Conservation (phyloP, 2,113 vertebrate species). For the Himantopus leucocephalus region DNA sequence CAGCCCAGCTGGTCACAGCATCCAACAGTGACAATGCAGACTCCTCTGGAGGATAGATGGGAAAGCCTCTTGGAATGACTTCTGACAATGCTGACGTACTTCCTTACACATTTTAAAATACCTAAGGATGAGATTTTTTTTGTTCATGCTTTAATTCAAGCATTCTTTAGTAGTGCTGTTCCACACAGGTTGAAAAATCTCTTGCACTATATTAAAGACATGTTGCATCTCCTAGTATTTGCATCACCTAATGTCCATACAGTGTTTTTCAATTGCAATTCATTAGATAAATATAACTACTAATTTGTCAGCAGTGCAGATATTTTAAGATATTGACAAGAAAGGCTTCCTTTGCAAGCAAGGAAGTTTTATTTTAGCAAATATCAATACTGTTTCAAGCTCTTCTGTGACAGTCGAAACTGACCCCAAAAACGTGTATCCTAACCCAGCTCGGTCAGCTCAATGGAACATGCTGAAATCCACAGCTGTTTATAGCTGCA, state of each 20-base stretch:
- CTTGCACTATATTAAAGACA: not conserved
- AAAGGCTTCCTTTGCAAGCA: not conserved
- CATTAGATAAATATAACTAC: not conserved
- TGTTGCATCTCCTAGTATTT: not conserved
- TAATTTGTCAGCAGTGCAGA: not conserved
- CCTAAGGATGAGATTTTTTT: too few relatives aligned
- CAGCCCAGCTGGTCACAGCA: not conserved
- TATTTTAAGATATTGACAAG: not conserved
- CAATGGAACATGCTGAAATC: not conserved
- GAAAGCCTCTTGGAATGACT: not conserved
- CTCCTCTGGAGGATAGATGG: not conserved
- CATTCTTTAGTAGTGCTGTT: not conserved
- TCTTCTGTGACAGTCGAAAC: not conserved
- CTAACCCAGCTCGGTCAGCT: constrained; percentile 5
- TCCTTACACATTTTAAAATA: not conserved
- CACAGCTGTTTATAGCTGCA: constrained; percentile 50
- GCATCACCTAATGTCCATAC: not conserved
- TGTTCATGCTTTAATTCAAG: not conserved
- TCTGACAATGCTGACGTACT: not conserved
- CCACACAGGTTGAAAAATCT: not conserved
- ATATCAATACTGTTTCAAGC: not conserved
- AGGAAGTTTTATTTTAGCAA: not conserved
- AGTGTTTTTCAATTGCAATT: not conserved
- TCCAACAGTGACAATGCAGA: accelerated
- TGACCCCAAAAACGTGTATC: constrained; percentile 15